These are phyloP conservation scores for Leucophenga varia DNA, from an alignment of 1,140 invertebrate genomes.

Conservation along the genomic window DNA sequence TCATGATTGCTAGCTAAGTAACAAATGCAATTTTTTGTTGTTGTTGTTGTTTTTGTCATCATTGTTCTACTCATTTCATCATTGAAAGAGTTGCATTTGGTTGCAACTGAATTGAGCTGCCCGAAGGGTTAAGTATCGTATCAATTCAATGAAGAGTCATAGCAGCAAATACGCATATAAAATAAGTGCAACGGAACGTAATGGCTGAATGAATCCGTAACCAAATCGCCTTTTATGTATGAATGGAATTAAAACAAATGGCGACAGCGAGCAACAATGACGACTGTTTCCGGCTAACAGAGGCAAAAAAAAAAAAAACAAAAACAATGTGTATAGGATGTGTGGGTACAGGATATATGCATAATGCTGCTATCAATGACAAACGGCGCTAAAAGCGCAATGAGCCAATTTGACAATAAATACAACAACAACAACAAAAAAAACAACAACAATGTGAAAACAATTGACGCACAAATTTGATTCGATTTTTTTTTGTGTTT, in stretches of 20 bases:
- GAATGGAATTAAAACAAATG: constrained; percentile 45
- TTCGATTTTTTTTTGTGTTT: constrained; percentile 18
- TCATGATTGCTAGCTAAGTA: constrained; percentile 33
- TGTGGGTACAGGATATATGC: too few species aligned
- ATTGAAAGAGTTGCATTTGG: too few species aligned
- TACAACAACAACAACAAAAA: constrained; percentile 18
- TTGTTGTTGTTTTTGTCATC: constrained; percentile 28
- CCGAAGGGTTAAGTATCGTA: too few species aligned
- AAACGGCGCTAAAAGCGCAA: constrained; percentile 31
- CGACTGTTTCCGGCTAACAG: constrained; percentile 31
- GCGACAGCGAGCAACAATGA: constrained; percentile 23
- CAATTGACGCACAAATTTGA: constrained; percentile 3
- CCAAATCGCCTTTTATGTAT: constrained; percentile 14
- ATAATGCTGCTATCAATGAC: constrained; percentile 37
- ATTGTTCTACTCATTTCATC: too few species aligned
- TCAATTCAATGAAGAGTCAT: too few species aligned
- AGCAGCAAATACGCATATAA: constrained; percentile 15
- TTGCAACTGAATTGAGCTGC: too few species aligned
- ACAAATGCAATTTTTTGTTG: constrained; percentile 18
- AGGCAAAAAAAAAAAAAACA: too few species aligned
- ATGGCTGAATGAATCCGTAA: too few species aligned
- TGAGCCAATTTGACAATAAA: constrained; percentile 27
- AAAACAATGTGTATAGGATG: too few species aligned
- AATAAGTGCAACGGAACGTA: constrained; percentile 43
- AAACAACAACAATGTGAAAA: constrained; percentile 8